A percentile compares a stretch with the other conserved stretches of the same genome.
Evolutionary conservation across 2,113 vertebrate species (phyloP).

Genomic region (Craseonycteris thonglongyai): DNA sequence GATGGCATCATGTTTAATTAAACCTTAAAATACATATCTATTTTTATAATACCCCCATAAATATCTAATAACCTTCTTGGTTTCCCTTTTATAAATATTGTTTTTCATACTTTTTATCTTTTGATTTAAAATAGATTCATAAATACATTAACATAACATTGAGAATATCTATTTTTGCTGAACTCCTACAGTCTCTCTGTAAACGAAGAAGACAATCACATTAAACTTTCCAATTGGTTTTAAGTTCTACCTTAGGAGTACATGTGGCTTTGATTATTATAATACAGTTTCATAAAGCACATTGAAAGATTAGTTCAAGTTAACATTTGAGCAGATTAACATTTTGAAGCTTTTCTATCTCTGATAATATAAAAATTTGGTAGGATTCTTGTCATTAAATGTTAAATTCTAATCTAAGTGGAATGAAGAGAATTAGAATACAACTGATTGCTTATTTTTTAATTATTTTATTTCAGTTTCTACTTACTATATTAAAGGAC

Average conservation of each 20-base stretch:
- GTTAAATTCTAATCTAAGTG: background rate
- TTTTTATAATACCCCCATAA: background rate
- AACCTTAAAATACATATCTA: background rate
- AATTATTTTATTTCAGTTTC: background rate
- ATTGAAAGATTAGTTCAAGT: background rate
- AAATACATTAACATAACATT: slow-evolving; percentile 14
- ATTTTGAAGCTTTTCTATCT: background rate
- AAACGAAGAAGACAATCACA: background rate
- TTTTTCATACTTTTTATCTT: background rate
- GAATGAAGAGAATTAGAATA: background rate
- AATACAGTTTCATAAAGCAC: background rate
- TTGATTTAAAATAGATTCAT: slow-evolving; percentile 18
- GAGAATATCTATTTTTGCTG: slow-evolving; percentile 1
- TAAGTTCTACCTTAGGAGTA: background rate
- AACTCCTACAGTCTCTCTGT: background rate
- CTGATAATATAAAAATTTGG: background rate
- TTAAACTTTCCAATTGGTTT: background rate
- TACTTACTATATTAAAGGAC: background rate
- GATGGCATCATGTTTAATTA: background rate
- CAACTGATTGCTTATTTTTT: background rate
- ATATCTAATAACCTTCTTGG: background rate
- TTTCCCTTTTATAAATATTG: background rate
- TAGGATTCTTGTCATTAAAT: background rate
- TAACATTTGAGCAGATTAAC: background rate
- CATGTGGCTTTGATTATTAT: background rate